Conservation (phyloP, 2,888 invertebrate species). For the Metellina segmentata region DNA sequence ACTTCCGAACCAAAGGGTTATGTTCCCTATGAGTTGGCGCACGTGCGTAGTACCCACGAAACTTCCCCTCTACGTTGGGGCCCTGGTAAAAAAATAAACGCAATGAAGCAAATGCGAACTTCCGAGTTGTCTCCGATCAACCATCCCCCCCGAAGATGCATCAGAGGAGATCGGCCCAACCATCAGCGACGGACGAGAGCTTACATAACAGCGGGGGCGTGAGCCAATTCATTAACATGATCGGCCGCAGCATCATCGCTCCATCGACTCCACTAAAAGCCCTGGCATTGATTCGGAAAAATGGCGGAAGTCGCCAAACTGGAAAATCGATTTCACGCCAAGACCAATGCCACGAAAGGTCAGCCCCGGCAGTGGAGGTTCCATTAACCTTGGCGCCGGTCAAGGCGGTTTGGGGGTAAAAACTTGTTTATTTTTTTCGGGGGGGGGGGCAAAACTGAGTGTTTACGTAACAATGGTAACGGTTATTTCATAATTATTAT, state of each 20-base stretch:
- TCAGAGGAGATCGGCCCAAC: background rate
- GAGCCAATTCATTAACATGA: constrained; percentile 42
- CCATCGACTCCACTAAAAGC: constrained; percentile 13
- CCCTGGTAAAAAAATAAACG: no score
- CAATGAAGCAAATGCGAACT: no score
- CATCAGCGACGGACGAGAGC: background rate
- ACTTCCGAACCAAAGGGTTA: no score
- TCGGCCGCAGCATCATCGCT: background rate
- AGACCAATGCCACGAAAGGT: constrained; percentile 56
- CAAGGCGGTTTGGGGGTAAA: background rate
- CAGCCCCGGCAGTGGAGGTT: constrained; percentile 2
- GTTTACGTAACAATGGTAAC: no score
- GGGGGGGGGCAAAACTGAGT: no score
- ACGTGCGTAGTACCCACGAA: no score
- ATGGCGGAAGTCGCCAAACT: constrained; percentile 42
- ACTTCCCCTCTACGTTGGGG: no score
- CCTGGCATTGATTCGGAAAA: constrained; percentile 32
- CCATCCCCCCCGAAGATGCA: background rate
- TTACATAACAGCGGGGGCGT: constrained; percentile 19
- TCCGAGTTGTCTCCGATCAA: background rate
- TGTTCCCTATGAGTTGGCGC: no score
- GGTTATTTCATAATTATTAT: no score
- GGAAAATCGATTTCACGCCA: constrained; percentile 58
- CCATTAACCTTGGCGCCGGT: background rate
- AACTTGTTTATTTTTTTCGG: background rate